Evolutionary conservation across 2,113 vertebrate species (phyloP), one percentile per base, ranked within the genome.

Genomic region (Forbesichthys agassizii): DNA sequence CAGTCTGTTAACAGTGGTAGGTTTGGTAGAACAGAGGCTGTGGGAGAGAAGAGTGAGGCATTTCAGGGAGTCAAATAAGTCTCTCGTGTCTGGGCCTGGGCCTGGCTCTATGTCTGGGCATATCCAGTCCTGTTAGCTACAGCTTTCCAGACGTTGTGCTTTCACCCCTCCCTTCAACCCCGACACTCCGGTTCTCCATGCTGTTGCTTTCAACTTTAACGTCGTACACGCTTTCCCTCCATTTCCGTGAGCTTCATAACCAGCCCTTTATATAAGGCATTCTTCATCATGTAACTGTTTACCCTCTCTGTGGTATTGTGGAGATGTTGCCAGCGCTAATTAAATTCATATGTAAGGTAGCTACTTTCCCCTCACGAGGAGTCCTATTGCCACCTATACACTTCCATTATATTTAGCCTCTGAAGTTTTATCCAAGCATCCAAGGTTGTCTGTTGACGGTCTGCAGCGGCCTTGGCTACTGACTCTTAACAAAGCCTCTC

Each of bases 21-120:
- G 49, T 71, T 66, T 69, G 78, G 64, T 46, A 67, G 60, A 70
- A 55, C 70, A 69, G 77, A 64, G 71, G 73, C 68, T 63, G 73
- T 73, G 56, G 69, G 73, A 78, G 71, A 78, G 68, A 82, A 27
- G 72, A 77, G 74, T 69, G 79, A 87, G 81, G 83, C 75, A 75
- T 87, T 87, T 86, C 46, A 68, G 73, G 84, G 64, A 84, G 65
- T 86, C 73, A 76, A 82, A 88, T 70, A 66, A 71, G 77, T 56
- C 77, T 86, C 83, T 92, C 88, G 88, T 81, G 87, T 89, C 85
- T 90, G 83, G 88, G 86, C 84, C 84, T 87, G 86, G 88, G 77
- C 84, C 80, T 71, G 81, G 78, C 67, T 84, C 79, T 79, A 58
- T 89, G 88, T 91, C 91, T 87, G 84, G 89, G 86, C 89, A 91